These are phyloP conservation scores for Agrilus mali DNA, from an alignment of 2,888 invertebrate species.

Conservation along the genomic window DNA sequence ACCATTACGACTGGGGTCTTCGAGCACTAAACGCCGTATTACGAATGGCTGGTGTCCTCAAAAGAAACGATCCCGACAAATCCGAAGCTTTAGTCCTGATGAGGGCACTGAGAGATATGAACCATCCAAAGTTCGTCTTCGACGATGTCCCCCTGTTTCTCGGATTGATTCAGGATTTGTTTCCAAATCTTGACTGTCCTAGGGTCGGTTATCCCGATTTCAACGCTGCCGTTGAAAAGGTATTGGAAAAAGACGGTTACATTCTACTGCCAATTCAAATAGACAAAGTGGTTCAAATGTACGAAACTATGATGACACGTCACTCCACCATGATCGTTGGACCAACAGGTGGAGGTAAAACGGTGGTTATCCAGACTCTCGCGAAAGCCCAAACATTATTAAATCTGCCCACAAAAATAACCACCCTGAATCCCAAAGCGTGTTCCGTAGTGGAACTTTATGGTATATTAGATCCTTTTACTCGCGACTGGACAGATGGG, in stretches of 20 bases:
- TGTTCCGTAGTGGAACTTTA: conserved; percentile 82
- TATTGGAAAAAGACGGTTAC: conserved; percentile 53
- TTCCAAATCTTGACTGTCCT: conserved; percentile 83
- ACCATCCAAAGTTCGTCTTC: conserved; percentile 83
- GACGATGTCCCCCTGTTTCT: conserved; percentile 85
- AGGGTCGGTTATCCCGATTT: conserved; percentile 79
- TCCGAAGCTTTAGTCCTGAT: conserved; percentile 80
- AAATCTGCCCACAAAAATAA: conserved; percentile 66
- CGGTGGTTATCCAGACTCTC: conserved; percentile 68
- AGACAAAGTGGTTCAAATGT: conserved; percentile 57
- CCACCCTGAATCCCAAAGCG: conserved; percentile 78
- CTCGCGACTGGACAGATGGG: conserved; percentile 90
- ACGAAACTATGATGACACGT: conserved; percentile 90
- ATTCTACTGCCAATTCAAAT: conserved; percentile 60
- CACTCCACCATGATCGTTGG: conserved; percentile 89
- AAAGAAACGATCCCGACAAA: conserved; percentile 63
- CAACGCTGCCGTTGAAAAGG: conserved; percentile 61
- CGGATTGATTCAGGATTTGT: conserved; percentile 77
- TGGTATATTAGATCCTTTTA: conserved; percentile 72
- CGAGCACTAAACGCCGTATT: conserved; percentile 84
- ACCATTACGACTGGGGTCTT: conserved; percentile 89
- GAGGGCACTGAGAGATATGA: conserved; percentile 86
- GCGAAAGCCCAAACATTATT: conserved; percentile 66
- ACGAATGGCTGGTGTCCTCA: conserved; percentile 82
- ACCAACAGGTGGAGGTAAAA: conserved; percentile 87